phyloP scores from a whole-genome alignment of 2,113 vertebrate genomes.

The Eulacestoma nigropectus region DNA sequence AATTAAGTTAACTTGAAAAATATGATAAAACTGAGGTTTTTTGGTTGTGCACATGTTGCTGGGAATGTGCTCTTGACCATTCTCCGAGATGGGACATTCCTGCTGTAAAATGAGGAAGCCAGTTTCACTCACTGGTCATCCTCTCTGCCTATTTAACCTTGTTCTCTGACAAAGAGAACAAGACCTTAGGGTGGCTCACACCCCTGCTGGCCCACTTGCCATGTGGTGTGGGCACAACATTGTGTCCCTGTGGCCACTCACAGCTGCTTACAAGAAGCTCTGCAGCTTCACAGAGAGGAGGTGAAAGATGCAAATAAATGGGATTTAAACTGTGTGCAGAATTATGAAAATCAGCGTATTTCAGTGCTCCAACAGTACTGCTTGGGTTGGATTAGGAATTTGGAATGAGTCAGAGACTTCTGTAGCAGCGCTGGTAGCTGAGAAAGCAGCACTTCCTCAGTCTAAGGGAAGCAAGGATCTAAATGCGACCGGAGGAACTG shows the following conservation, averaged over 20 bases:
- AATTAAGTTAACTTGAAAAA: background rate
- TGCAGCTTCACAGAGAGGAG: background rate
- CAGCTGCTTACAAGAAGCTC: no score
- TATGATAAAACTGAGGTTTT: background rate
- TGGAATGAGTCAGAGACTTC: background rate
- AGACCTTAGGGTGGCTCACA: background rate
- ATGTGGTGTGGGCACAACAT: rapidly evolving
- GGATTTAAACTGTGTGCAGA: background rate
- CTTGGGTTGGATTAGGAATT: background rate
- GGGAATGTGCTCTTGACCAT: background rate
- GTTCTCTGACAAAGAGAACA: background rate
- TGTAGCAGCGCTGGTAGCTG: background rate
- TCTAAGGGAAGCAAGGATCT: background rate
- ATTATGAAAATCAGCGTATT: background rate
- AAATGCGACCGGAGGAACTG: background rate
- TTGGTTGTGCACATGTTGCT: background rate
- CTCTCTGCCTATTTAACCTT: background rate
- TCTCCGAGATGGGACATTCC: background rate
- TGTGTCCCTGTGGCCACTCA: background rate
- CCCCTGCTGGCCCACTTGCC: background rate
- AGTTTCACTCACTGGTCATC: rapidly evolving
- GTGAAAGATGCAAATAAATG: background rate
- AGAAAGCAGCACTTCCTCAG: background rate
- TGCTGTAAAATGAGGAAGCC: background rate
- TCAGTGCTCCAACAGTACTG: background rate